phyloP scores from a whole-genome alignment of 2,113 vertebrate genomes.

The Chrysochloris asiatica region DNA sequence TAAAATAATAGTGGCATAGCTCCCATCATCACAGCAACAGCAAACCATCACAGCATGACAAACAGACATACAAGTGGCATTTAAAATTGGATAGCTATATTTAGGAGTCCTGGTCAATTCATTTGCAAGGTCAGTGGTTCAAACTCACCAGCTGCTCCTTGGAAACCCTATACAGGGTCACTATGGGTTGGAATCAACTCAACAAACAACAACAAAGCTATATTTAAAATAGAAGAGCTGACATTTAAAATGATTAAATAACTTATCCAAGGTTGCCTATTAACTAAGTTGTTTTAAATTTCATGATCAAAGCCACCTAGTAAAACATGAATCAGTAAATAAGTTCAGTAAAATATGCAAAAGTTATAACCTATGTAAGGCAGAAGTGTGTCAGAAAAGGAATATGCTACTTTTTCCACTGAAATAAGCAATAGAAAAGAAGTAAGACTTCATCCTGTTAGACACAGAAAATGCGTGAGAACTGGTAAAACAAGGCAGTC shows the following conservation, averaged over 20 bases:
- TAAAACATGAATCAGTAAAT: neutral
- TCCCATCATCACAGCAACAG: no score
- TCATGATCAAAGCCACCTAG: neutral
- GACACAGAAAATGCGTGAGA: neutral
- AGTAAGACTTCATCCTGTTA: neutral
- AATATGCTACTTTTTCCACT: neutral
- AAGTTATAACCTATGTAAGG: neutral
- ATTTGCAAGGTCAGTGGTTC: no score
- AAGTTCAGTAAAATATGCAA: neutral
- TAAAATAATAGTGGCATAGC: no score
- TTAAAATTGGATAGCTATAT: no score
- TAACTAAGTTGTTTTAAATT: neutral
- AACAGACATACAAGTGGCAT: no score
- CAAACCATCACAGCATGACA: no score
- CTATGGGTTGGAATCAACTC: no score
- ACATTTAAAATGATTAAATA: neutral
- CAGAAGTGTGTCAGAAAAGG: neutral
- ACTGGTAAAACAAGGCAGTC: neutral
- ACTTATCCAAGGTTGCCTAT: neutral
- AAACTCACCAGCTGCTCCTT: no score
- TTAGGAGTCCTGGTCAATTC: no score
- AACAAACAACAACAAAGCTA: no score
- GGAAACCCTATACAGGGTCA: no score
- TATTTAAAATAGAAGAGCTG: neutral
- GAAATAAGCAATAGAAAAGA: neutral